Evolutionary conservation across 2,888 invertebrate genomes (phyloP).

Genomic region (Pinctada fucata): DNA sequence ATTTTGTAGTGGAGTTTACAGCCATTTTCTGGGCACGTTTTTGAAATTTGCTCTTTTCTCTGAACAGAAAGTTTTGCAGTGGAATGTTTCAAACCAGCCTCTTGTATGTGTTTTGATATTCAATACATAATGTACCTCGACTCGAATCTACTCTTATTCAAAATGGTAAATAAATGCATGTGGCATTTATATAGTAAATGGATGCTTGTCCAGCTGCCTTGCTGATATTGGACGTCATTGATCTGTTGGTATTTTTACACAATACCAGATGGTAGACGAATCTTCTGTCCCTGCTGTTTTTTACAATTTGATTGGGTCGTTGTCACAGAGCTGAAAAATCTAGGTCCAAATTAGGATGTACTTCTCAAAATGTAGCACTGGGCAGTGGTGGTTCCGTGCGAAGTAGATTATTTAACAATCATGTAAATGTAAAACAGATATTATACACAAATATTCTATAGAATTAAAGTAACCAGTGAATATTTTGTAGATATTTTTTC

Average conservation of each 20-base stretch:
- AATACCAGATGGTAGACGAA: neutral
- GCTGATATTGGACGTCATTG: slow-evolving; percentile 10
- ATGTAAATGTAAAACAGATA: too few species aligned
- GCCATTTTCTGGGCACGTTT: too few species aligned
- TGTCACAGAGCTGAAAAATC: neutral
- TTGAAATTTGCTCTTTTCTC: too few species aligned
- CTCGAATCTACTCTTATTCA: slow-evolving; percentile 3
- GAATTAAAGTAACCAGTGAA: too few species aligned
- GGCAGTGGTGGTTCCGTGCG: neutral
- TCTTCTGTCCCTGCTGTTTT: too few species aligned
- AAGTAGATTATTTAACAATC: neutral
- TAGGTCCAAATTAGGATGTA: neutral
- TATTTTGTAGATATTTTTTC: too few species aligned
- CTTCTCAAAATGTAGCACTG: neutral
- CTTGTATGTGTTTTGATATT: slow-evolving; percentile 8
- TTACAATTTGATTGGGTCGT: neutral
- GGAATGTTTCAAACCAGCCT: neutral
- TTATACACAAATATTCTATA: too few species aligned
- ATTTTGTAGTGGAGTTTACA: too few species aligned
- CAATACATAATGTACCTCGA: slow-evolving; percentile 3
- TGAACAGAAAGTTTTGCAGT: too few species aligned
- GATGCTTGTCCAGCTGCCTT: slow-evolving; percentile 3
- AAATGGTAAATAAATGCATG: slow-evolving; percentile 4
- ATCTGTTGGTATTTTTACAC: neutral
- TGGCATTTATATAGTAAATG: slow-evolving; percentile 4